Base-by-base conservation (phyloP, 1,140 invertebrate species). In the Spodoptera litura region DNA sequence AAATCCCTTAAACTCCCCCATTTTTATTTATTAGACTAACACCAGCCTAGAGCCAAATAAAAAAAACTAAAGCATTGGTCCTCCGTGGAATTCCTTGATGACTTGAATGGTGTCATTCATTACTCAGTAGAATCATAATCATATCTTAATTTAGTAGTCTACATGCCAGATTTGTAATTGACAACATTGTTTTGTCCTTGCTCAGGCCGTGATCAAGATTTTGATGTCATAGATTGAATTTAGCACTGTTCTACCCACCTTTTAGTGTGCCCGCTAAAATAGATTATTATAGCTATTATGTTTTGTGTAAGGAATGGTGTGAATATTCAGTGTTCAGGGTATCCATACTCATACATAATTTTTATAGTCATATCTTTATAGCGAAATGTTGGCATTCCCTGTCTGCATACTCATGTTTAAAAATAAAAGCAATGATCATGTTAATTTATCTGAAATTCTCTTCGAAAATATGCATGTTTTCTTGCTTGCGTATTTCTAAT, bases 131-230 rank as follows among this genome's bases (percentile, higher is more conserved):
- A 38, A 56, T 72, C 31, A 49, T 74, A 51, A 44, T 58, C 44
- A 52, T 62, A 58, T 56, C 61, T 77, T 68, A 66, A 68, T 68
- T 68, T 77, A 78, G 76, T 70, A 77, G 72, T 55, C 66, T 53
- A 62, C 71, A 70, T 58, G 31, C 75, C 70, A 82, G 74, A 80
- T 82, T 78, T 72, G 56, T 80, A 83, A 83, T 85, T 83, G 82
- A 76, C 73, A 56, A 80, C 77, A 85, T 85, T 86, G 78, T 78
- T 86, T 78, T 86, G 84, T 76, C 84, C 82, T 86, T 82, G 79
- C 25, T 56, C 25, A 51, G 20, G 52, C 71, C 72, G 51, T 81
- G 74, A 83, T 83, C 25, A 68, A 78, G 68, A 74, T 81, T 81
- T 81, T 78, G 72, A 75, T 75, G 72, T 75, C 72, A 75, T 75